Conservation (phyloP, 2,888 invertebrate genomes). For the Ariolimax columbianus region DNA sequence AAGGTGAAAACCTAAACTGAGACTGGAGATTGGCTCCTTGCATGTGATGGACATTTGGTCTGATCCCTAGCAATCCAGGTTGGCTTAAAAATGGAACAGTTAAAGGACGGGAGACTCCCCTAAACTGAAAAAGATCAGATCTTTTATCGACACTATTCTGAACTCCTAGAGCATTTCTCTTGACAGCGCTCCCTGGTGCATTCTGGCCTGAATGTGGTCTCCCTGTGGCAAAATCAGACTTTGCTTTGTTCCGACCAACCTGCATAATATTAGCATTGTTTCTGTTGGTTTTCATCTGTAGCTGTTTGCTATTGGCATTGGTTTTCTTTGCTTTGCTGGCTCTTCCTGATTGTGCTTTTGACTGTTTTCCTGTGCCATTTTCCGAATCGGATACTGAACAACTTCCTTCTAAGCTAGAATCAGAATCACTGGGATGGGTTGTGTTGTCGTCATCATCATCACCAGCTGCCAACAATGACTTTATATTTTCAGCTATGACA, state of each 20-base stretch:
- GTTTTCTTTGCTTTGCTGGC: slow-evolving; percentile 9
- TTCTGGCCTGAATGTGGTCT: slow-evolving; percentile 1
- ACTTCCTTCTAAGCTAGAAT: slow-evolving; percentile 40
- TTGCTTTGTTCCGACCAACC: neutral
- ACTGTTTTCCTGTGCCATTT: neutral
- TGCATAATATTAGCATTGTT: slow-evolving; percentile 5
- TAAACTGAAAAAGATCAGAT: slow-evolving; percentile 39
- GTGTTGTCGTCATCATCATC: neutral
- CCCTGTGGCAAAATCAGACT: neutral
- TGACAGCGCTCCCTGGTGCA: neutral
- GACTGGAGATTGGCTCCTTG: slow-evolving; percentile 3
- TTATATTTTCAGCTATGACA: neutral
- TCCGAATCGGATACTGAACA: slow-evolving; percentile 27
- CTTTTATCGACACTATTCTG: slow-evolving; percentile 37
- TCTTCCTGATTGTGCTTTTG: slow-evolving; percentile 10
- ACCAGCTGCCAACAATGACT: neutral
- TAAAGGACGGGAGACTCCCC: slow-evolving; percentile 10
- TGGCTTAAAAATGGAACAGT: slow-evolving; percentile 21
- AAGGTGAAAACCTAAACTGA: slow-evolving; percentile 22
- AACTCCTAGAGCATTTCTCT: slow-evolving; percentile 45
- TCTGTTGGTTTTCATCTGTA: neutral
- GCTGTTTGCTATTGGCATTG: neutral
- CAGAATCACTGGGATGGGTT: neutral
- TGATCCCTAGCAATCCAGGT: slow-evolving; percentile 35
- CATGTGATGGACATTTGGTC: slow-evolving; percentile 24